phyloP scores from a whole-genome alignment of 2,888 invertebrate species.

The Chorisops tibialis region DNA sequence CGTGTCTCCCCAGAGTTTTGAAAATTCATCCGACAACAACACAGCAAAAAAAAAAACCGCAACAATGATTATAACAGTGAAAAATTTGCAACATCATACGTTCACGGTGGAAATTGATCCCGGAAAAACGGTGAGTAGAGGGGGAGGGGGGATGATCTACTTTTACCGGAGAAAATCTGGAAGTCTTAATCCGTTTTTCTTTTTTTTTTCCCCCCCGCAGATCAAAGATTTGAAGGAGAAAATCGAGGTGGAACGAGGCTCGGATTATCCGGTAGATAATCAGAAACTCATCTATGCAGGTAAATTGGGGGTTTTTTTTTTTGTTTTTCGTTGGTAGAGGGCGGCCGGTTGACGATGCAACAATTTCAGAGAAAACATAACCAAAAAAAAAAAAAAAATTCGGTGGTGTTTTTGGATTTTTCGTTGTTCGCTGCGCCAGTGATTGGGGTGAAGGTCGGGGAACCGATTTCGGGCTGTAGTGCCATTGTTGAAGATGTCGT shows the following conservation, averaged over 20 bases:
- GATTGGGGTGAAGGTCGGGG: too few relatives aligned
- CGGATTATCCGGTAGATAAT: slow-evolving; percentile 80
- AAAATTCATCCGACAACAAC: too few relatives aligned
- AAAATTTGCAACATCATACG: slow-evolving; percentile 89
- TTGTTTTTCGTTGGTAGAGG: neutral
- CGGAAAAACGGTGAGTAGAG: slow-evolving; percentile 65
- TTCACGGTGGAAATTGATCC: slow-evolving; percentile 88
- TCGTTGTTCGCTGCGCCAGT: too few relatives aligned
- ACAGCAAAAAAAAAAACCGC: too few relatives aligned
- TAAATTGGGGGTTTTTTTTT: slow-evolving; percentile 50
- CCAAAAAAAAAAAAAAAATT: too few relatives aligned
- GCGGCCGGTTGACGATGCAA: too few relatives aligned
- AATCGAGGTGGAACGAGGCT: slow-evolving; percentile 86
- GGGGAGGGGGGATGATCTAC: slow-evolving; percentile 5
- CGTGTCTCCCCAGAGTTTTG: too few relatives aligned
- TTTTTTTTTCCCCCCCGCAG: slow-evolving; percentile 37
- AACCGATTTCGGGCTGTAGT: too few relatives aligned
- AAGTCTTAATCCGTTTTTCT: neutral
- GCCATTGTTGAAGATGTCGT: too few relatives aligned
- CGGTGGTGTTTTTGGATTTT: too few relatives aligned
- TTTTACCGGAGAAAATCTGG: neutral
- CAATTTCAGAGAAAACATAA: too few relatives aligned
- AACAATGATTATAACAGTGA: slow-evolving; percentile 84
- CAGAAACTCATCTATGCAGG: slow-evolving; percentile 96
- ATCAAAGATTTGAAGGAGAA: slow-evolving; percentile 80